Conservation (phyloP, 2,113 vertebrate species). For the Nerophis ophidion region DNA sequence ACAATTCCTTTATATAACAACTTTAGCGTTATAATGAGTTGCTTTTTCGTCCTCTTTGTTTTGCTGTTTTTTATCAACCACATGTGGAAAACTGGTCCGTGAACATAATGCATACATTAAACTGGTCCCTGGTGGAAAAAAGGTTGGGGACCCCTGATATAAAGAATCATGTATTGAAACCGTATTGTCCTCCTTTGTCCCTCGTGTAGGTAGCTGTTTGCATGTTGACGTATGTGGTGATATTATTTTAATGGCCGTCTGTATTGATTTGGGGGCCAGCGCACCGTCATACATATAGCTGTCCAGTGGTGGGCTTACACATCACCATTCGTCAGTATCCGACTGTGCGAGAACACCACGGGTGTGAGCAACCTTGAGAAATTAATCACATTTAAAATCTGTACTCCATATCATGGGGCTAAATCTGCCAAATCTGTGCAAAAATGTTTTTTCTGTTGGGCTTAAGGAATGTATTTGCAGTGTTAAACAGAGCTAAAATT, state of each 20-base stretch:
- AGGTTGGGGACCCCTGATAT: no score
- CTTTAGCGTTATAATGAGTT: no score
- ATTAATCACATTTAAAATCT: constrained; percentile 33
- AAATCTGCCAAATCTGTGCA: neutral
- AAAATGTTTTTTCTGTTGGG: neutral
- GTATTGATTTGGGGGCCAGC: constrained; percentile 59
- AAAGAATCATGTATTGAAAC: neutral
- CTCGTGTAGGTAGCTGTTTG: constrained; percentile 4
- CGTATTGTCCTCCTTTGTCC: constrained; percentile 7
- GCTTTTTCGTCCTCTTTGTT: no score
- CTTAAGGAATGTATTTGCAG: neutral
- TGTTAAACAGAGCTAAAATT: neutral
- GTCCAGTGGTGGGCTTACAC: constrained; percentile 48
- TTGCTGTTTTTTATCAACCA: no score
- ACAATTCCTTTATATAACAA: no score
- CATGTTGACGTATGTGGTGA: constrained; percentile 23
- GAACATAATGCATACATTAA: no score
- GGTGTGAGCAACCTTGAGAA: constrained; percentile 24
- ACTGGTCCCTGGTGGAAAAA: no score
- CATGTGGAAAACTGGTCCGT: no score
- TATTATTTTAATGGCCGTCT: constrained; percentile 37
- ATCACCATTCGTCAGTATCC: constrained; percentile 53
- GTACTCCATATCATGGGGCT: neutral
- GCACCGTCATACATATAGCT: constrained; percentile 49
- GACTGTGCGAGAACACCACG: constrained; percentile 45